These are phyloP conservation scores for Anolis apletophallus DNA, from an alignment of 2,797 vertebrate genomes.

Conservation along the genomic window DNA sequence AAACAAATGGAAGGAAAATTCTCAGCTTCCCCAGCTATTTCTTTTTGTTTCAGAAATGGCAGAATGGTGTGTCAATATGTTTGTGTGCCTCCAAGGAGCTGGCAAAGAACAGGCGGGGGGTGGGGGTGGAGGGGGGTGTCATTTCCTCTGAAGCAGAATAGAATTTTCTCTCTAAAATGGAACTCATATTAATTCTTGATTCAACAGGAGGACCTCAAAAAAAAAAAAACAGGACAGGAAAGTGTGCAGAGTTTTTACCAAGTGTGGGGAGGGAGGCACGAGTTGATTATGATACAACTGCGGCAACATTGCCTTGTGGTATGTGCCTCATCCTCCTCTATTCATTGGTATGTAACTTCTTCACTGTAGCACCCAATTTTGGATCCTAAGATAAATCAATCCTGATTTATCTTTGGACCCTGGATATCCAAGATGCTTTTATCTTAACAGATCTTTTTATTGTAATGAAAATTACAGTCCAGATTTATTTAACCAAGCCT, in stretches of 20 bases:
- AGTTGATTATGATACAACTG: not conserved
- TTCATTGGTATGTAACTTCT: too few relatives aligned
- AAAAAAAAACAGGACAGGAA: not conserved
- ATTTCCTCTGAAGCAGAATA: conserved; percentile 14
- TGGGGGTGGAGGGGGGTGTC: too few relatives aligned
- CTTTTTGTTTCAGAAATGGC: conserved; percentile 22
- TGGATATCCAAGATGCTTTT: not conserved
- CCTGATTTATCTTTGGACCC: not conserved
- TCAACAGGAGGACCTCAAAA: not conserved
- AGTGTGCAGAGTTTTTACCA: not conserved
- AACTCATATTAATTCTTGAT: conserved; percentile 8
- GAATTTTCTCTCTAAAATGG: not conserved
- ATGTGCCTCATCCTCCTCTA: not conserved
- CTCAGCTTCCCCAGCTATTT: conserved; percentile 27
- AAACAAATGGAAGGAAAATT: conserved; percentile 28
- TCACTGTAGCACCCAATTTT: not conserved
- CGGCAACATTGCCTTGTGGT: not conserved
- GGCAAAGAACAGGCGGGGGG: not conserved
- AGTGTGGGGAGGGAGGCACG: not conserved
- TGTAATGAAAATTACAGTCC: too few relatives aligned
- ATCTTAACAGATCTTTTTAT: not conserved
- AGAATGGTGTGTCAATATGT: conserved; percentile 21
- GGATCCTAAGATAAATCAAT: not conserved
- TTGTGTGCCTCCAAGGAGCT: conserved; percentile 13
- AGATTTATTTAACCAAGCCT: not conserved